A percentile compares a stretch with the other conserved stretches of the same genome.
phyloP scores from a whole-genome alignment of 2,888 invertebrate genomes.

The Drosophila mimetica region DNA sequence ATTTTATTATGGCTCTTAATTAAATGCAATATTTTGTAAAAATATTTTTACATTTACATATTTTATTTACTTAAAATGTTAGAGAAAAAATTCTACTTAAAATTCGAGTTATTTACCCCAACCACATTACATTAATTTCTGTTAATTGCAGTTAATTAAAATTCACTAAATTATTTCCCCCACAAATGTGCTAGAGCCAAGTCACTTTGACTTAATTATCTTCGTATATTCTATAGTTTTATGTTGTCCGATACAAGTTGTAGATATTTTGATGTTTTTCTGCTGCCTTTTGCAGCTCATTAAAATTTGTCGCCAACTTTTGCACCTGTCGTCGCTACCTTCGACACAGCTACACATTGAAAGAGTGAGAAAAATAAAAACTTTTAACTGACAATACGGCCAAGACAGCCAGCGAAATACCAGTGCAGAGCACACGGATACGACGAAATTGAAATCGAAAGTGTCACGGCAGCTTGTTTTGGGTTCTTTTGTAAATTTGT shows the following conservation, averaged over 20 bases:
- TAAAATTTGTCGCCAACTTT: conserved; percentile 76
- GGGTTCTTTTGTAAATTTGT: conserved; percentile 65
- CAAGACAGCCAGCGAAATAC: conserved; percentile 36
- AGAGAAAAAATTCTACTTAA: too few relatives aligned
- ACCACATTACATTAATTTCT: conserved; percentile 13
- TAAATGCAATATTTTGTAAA: too few relatives aligned
- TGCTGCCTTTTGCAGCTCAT: conserved; percentile 75
- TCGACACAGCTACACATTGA: conserved; percentile 51
- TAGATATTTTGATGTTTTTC: conserved; percentile 30
- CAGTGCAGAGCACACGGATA: conserved; percentile 16
- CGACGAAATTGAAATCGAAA: conserved; percentile 70
- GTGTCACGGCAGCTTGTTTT: conserved; percentile 59
- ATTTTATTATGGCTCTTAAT: too few relatives aligned
- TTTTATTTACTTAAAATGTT: not conserved
- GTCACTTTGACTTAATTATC: conserved; percentile 46
- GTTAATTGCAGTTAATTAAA: conserved; percentile 17
- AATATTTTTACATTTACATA: too few relatives aligned
- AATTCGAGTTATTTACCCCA: not conserved
- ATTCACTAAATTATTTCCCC: conserved; percentile 1
- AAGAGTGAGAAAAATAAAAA: conserved; percentile 20
- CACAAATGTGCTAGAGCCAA: not conserved
- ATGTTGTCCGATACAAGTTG: conserved; percentile 14
- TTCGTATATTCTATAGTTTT: conserved; percentile 24
- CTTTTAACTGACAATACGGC: conserved; percentile 71
- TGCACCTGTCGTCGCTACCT: conserved; percentile 78